Conservation (phyloP, 1,140 invertebrate genomes). For the Zophobas atratus region DNA sequence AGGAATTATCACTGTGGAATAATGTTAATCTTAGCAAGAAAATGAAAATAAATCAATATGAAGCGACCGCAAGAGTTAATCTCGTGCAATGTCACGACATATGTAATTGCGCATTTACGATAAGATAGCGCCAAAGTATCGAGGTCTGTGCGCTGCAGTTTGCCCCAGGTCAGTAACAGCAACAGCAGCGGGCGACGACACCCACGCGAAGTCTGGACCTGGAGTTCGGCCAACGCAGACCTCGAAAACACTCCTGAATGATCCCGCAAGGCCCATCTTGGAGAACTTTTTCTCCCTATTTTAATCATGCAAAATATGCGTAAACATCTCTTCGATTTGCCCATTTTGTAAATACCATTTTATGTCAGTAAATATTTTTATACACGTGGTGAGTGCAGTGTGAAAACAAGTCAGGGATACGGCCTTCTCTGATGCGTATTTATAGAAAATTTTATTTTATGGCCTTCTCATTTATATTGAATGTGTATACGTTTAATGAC, state of each 20-base stretch:
- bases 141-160: conserved; percentile 53
- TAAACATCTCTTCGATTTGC: conserved; percentile 31
- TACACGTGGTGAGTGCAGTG: conserved; percentile 27
- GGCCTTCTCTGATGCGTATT: conserved; percentile 42
- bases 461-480: conserved; percentile 40
- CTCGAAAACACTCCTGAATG: conserved; percentile 39
- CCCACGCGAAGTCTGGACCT: conserved; percentile 53
- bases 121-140: conserved; percentile 54
- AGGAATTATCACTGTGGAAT: not conserved
- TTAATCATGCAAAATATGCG: conserved; percentile 22
- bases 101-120: conserved; percentile 61
- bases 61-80: conserved; percentile 38
- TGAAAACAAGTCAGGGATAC: conserved; percentile 40
- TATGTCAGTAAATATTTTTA: conserved; percentile 42
- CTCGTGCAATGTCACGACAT: conserved; percentile 58
- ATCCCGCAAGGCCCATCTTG: conserved; percentile 3
- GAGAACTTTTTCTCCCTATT: conserved; percentile 12
- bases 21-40: not conserved
- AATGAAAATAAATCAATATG: conserved; percentile 33
- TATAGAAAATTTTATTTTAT: conserved; percentile 44
- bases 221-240: conserved; percentile 48
- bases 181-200: conserved; percentile 56
- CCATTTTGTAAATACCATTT: conserved; percentile 39
- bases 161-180: conserved; percentile 59
- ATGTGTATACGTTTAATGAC: conserved; percentile 42